These are phyloP conservation scores for Pegea sp. DNA, from an alignment of 23 tunicate genomes.

Conservation along the genomic window DNA sequence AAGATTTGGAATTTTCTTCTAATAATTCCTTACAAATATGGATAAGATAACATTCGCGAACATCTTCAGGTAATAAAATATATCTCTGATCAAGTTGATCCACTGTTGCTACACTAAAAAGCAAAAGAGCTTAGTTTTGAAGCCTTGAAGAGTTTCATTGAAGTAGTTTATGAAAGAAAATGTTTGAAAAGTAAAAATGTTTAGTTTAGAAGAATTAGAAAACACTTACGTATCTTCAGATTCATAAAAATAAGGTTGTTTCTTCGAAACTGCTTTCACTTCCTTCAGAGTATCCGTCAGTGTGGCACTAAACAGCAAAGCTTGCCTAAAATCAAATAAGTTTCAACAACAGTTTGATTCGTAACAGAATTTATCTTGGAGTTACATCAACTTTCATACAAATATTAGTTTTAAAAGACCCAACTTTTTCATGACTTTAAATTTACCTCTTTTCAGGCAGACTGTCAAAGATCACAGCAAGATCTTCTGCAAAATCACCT, in stretches of 20 bases:
- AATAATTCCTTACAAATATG: slow-evolving; percentile 67
- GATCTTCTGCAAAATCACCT: slow-evolving; percentile 83
- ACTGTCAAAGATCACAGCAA: slow-evolving; percentile 42
- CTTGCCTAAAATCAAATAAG: slow-evolving; percentile 37
- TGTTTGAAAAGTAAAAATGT: no score
- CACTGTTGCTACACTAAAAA: no score
- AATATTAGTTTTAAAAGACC: neutral
- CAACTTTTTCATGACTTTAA: neutral
- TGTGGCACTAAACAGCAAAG: slow-evolving; percentile 89
- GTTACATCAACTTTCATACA: neutral
- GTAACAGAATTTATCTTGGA: neutral
- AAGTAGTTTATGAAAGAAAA: no score
- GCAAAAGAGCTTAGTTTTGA: no score
- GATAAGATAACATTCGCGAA: slow-evolving; percentile 78
- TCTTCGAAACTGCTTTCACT: slow-evolving; percentile 44
- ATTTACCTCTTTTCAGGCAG: slow-evolving; percentile 61
- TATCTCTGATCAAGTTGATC: slow-evolving; percentile 80
- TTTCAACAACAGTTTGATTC: neutral
- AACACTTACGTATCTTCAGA: slow-evolving; percentile 37
- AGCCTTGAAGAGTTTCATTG: no score
- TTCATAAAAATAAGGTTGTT: slow-evolving; percentile 82
- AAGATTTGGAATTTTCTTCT: slow-evolving; percentile 51
- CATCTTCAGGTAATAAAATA: slow-evolving; percentile 76
- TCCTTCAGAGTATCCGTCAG: slow-evolving; percentile 70
- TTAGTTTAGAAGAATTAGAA: no score